Conservation (phyloP, 64 coral and sea anemone species). For the Montipora efflorescens region DNA sequence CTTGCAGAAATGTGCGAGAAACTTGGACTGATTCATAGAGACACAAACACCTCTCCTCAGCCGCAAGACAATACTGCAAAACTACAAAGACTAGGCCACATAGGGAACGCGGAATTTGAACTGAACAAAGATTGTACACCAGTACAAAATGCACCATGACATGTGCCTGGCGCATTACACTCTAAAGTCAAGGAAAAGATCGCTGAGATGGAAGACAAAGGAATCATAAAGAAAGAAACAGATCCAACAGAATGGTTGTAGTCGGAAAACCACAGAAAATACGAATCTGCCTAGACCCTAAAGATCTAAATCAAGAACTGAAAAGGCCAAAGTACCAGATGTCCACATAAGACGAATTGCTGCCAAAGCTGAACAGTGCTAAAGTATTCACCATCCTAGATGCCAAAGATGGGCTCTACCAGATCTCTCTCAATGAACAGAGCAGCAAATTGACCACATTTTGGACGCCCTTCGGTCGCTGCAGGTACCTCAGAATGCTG, state of each 20-base stretch:
- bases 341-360: constrained; percentile 43
- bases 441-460: neutral
- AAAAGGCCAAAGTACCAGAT: constrained; percentile 50
- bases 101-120: too few relatives aligned
- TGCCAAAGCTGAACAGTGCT: constrained; percentile 34
- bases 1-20: too few relatives aligned
- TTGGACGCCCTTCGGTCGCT: neutral
- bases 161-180: too few relatives aligned
- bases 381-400: constrained; percentile 42
- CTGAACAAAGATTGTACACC: too few relatives aligned
- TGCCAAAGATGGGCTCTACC: neutral
- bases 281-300: constrained; percentile 42
- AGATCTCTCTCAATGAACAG: neutral
- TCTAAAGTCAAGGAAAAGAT: too few relatives aligned
- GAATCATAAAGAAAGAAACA: too few relatives aligned
- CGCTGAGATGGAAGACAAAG: too few relatives aligned
- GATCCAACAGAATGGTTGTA: neutral
- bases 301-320: constrained; percentile 49
- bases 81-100: too few relatives aligned
- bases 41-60: too few relatives aligned
- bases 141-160: too few relatives aligned
- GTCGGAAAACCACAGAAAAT: constrained; percentile 43
- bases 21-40: too few relatives aligned
- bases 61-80: too few relatives aligned
- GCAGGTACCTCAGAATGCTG: neutral